Conservation (phyloP, 2,888 invertebrate species). For the Crocallis elinguaria region DNA sequence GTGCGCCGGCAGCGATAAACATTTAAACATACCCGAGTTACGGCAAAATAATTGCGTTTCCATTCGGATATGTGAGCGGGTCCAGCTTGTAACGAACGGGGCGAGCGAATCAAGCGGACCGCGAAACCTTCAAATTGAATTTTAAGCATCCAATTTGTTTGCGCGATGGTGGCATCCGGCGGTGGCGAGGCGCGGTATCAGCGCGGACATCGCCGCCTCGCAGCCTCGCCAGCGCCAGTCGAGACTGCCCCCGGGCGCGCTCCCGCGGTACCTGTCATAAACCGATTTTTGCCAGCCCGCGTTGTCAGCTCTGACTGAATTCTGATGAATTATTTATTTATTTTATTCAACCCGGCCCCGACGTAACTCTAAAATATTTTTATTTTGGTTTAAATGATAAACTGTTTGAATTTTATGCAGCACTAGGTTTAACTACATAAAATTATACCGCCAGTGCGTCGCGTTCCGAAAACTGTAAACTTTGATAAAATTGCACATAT, state of each 20-base stretch:
- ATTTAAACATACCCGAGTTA: constrained; percentile 64
- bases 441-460: background rate
- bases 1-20: constrained; percentile 44
- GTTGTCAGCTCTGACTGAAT: constrained; percentile 58
- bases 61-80: constrained; percentile 70
- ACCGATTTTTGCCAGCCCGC: constrained; percentile 70
- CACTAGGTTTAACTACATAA: background rate
- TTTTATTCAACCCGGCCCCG: constrained; percentile 43
- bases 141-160: constrained; percentile 85
- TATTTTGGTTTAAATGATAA: constrained; percentile 19
- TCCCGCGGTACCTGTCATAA: constrained; percentile 63
- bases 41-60: constrained; percentile 73
- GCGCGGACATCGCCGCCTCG: constrained; percentile 46
- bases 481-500: too few species aligned
- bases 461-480: too few species aligned
- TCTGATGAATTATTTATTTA: constrained; percentile 69
- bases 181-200: constrained; percentile 52
- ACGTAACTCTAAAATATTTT: constrained; percentile 34
- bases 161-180: constrained; percentile 62
- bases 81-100: constrained; percentile 76
- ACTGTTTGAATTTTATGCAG: constrained; percentile 15
- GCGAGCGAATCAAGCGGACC: constrained; percentile 80
- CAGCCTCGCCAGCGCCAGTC: constrained; percentile 32
- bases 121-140: constrained; percentile 85
- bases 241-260: constrained; percentile 35